Percentiles rank a stretch among this genome's conserved stretches.
Evolutionary conservation across 2,888 invertebrate species (phyloP).

Genomic region (Tipula lateralis): DNA sequence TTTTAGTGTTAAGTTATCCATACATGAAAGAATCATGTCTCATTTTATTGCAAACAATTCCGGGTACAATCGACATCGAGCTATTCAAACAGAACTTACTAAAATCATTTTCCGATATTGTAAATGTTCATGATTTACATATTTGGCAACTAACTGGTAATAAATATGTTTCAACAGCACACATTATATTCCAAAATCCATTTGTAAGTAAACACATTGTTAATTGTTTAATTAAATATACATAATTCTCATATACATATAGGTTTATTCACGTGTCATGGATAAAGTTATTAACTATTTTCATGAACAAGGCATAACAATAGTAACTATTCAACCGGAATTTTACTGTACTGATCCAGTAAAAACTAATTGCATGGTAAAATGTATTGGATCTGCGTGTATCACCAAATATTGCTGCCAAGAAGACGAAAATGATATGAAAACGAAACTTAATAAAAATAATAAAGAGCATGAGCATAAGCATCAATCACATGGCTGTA

Average conservation of each 20-base stretch:
- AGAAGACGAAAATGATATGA: neutral
- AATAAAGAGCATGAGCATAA: neutral
- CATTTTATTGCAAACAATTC: slow-evolving; percentile 87
- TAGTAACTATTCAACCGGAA: slow-evolving; percentile 84
- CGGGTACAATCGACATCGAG: slow-evolving; percentile 77
- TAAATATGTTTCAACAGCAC: slow-evolving; percentile 77
- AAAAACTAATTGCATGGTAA: slow-evolving; percentile 45
- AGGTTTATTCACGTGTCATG: slow-evolving; percentile 55
- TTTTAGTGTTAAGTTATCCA: slow-evolving; percentile 72
- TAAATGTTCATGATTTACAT: slow-evolving; percentile 80
- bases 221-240: slow-evolving; percentile 20
- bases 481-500: neutral
- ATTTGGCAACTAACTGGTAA: slow-evolving; percentile 81
- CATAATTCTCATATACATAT: neutral
- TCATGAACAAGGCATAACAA: slow-evolving; percentile 72
- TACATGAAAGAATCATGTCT: slow-evolving; percentile 84
- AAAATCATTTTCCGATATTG: slow-evolving; percentile 62
- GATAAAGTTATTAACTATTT: slow-evolving; percentile 68
- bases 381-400: slow-evolving; percentile 48
- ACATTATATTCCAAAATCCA: slow-evolving; percentile 68
- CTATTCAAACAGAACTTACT: slow-evolving; percentile 61
- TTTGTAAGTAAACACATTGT: slow-evolving; percentile 45
- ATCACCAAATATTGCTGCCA: slow-evolving; percentile 48
- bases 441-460: neutral
- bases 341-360: slow-evolving; percentile 50